phyloP scores from a whole-genome alignment of 2,888 invertebrate genomes.

The Muscina levida region DNA sequence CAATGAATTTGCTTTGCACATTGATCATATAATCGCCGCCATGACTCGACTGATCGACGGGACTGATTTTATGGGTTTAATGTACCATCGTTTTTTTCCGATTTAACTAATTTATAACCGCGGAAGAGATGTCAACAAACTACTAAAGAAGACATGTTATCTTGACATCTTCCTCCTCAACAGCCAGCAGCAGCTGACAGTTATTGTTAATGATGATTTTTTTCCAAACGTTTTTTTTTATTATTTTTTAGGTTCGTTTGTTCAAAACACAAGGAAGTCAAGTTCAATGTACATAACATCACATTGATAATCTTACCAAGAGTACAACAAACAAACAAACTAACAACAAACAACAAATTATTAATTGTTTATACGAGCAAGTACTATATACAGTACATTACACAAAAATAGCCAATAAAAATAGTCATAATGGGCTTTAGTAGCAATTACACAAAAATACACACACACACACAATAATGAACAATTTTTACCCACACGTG shows the following conservation, averaged over 20 bases:
- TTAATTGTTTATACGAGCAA: not conserved
- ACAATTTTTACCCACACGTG: not conserved
- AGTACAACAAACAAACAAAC: not conserved
- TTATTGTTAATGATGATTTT: not conserved
- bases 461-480: slow-evolving; percentile 9
- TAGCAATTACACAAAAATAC: not conserved
- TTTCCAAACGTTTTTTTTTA: slow-evolving; percentile 8
- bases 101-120: slow-evolving; percentile 54
- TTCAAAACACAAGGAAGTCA: slow-evolving; percentile 24
- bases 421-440: not conserved
- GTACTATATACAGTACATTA: slow-evolving; percentile 20
- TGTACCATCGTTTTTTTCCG: no score
- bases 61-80: not conserved
- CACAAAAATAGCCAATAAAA: not conserved
- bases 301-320: not conserved
- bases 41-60: slow-evolving; percentile 1
- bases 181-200: not conserved
- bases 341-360: not conserved
- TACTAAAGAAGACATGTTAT: slow-evolving; percentile 21
- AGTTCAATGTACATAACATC: slow-evolving; percentile 23
- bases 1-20: not conserved
- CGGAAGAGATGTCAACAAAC: slow-evolving; percentile 62
- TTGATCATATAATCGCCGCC: not conserved
- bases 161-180: slow-evolving; percentile 18
- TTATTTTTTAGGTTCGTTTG: not conserved